Evolutionary conservation across 2,888 invertebrate genomes (phyloP), one percentile per base, ranked within the genome.

Genomic region (Miltochrista miniata): DNA sequence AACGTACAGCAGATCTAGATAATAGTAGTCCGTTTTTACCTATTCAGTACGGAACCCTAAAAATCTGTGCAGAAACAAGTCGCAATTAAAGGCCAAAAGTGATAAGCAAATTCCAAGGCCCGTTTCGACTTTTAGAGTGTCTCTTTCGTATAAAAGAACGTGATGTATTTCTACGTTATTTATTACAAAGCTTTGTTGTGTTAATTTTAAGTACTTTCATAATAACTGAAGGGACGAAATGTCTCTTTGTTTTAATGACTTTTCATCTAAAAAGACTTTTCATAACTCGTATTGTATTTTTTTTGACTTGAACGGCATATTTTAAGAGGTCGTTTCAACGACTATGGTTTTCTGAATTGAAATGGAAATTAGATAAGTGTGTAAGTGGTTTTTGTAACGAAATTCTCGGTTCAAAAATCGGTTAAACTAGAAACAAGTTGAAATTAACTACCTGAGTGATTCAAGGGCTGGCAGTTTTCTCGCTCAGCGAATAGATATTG

Each of bases 101-200:
- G 13, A 5, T 11, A 36, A 11, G 15, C 10, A 9, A 8, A 35
- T 13, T 36, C 36, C 3, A 14, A 9, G 14, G 10, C 7, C 10
- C 36, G 4, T 36, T 36, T 13, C 3, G 13, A 36, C 14, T 36
- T 14, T 14, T 14, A 15, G 15, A 14, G 14, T 10, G 10, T 15
- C 9, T 15, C 12, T 15, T 42, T 34, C 18, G 2, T 24, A 4
- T n/a, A 0, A 18, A 33, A 8, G 12, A 34, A 42, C 33, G n/a
- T 18, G 33, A 31, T 15, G 15, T 4, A 14, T 24, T 5, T 24
- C 18, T 29, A 14, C 0, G 14, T 45, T 10, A 38, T 37, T 37
- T 42, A 11, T 46, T 44, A 45, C 12, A 50, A 64, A 50, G 44
- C 42, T 24, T 43, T 13, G 40, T 56, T 37, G 45, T 37, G 36